Evolutionary conservation across 2,113 vertebrate species (phyloP).

Genomic region (Grammomys dolichurus): DNA sequence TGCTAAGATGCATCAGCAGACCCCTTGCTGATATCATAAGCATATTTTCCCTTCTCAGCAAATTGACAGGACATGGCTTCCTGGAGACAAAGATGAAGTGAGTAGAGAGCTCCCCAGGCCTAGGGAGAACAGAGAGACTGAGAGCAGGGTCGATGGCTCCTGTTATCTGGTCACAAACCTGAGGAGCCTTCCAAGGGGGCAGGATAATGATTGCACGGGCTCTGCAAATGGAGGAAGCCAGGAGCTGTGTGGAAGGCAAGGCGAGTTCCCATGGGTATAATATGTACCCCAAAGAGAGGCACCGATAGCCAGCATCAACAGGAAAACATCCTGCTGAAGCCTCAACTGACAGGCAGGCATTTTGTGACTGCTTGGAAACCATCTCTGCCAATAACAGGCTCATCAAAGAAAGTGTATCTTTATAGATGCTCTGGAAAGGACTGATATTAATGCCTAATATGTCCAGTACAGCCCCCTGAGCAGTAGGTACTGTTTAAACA

Average conservation of each 20-base stretch:
- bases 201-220: background rate
- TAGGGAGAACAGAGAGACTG: background rate
- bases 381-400: background rate
- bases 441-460: background rate
- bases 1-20: constrained; percentile 22
- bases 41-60: constrained; percentile 18
- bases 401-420: constrained; percentile 45
- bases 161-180: background rate
- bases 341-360: background rate
- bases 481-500: background rate
- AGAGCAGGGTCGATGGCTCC: background rate
- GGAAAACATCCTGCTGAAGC: background rate
- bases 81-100: background rate
- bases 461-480: background rate
- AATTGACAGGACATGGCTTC: background rate
- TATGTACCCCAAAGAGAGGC: background rate
- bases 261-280: background rate
- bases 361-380: background rate
- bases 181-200: background rate
- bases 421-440: background rate
- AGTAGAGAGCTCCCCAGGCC: background rate
- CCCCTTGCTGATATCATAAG: constrained; percentile 20
- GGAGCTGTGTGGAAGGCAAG: background rate
- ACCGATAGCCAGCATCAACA: rapidly evolving
- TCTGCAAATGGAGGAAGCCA: background rate